These are phyloP conservation scores for Parasteatoda lunata DNA, from an alignment of 2,888 invertebrate genomes.

Conservation along the genomic window DNA sequence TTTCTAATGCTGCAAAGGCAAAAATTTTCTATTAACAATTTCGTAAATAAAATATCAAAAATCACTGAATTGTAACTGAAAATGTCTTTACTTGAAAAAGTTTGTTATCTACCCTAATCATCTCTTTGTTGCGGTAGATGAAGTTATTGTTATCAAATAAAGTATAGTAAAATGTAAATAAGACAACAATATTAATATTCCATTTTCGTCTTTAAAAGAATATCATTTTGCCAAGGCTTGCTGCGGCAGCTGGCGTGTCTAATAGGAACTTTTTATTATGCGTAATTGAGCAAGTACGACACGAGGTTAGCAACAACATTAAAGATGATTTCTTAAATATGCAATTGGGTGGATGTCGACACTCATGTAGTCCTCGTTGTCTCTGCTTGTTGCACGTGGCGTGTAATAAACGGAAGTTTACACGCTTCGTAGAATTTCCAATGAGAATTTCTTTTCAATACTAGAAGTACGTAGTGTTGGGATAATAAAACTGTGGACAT, in stretches of 20 bases:
- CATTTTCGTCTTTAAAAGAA: constrained; percentile 13
- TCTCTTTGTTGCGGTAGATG: too few relatives aligned
- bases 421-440: constrained; percentile 19
- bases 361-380: constrained; percentile 13
- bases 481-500: too few relatives aligned
- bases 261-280: constrained; percentile 29
- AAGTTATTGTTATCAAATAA: too few relatives aligned
- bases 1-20: too few relatives aligned
- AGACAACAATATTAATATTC: constrained; percentile 31
- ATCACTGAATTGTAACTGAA: too few relatives aligned
- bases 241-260: constrained; percentile 42
- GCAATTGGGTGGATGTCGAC: constrained; percentile 22
- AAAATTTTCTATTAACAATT: too few relatives aligned
- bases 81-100: too few relatives aligned
- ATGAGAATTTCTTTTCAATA: background rate
- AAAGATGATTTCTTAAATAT: constrained; percentile 29
- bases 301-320: constrained; percentile 11
- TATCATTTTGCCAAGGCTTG: constrained; percentile 16
- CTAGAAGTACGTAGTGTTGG: too few relatives aligned
- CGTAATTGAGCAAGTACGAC: constrained; percentile 43
- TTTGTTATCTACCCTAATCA: too few relatives aligned
- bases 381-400: constrained; percentile 1
- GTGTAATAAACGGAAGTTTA: constrained; percentile 12
- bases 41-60: too few relatives aligned
- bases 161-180: background rate